Base-by-base conservation (phyloP, 1,140 invertebrate species). In the Triops longicaudatus region DNA sequence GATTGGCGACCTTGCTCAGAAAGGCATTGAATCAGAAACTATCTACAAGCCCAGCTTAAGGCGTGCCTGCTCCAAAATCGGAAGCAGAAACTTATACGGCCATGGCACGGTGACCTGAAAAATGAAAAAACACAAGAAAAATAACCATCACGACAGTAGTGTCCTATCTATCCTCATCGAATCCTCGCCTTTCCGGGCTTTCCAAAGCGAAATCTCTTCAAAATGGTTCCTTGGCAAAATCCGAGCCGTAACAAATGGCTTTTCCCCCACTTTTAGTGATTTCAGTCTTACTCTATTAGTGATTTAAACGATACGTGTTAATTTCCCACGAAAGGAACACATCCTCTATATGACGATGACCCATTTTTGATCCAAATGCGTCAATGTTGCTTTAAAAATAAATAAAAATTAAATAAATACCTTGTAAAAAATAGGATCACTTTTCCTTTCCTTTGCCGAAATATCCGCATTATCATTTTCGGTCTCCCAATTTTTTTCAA, bases 81-180 rank as follows among this genome's bases (percentile, higher is more conserved):
- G 22, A 22, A 63, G 22, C 50, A 63, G 0, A 63, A 22, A 63
- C 22, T 63, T 22, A 6, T 63, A 22, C 2, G 50, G 50, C 50
- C 50, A 63, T 63, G 50, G 50, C 50, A 63, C n/a, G 50, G 50
- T 63, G 50, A 63, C 50, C 50, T 63, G 50, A 17, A 63, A 63
- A 22, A 63, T 12, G 14, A n/a, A 14, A 63, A 63, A 63, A 37
- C 7, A 37, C n/a, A 37, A 37, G 31, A 37, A 37, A 37, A 37
- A 63, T 14, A 63, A 14, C 50, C 50, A 14, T 63, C 50, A 63
- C 50, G 50, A 63, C 50, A 17, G 50, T 63, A n/a, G 17, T 6
- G 50, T n/a, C 17, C 50, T 63, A 63, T 63, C 50, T 63, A 63
- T 63, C 50, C 22, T 63, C 17, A 63, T 63, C 50, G 22, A 63